A percentile compares a stretch with the other conserved stretches of the same genome.
Conservation (phyloP, 2,113 vertebrate species). For the Marcusenius ussheri region DNA sequence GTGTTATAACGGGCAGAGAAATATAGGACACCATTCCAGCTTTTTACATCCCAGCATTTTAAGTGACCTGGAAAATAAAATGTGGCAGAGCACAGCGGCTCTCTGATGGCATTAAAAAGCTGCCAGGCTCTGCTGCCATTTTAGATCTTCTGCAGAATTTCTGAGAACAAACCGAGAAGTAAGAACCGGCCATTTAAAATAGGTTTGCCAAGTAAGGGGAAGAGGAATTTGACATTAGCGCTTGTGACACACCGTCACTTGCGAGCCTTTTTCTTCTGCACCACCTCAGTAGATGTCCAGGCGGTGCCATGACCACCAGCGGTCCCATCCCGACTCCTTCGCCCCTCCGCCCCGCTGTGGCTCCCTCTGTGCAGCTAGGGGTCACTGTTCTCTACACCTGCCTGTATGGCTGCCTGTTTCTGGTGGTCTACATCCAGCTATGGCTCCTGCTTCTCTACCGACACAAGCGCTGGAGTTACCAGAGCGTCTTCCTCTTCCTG, state of each 20-base stretch:
- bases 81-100: not conserved
- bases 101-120: not conserved
- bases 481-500: conserved; percentile 75
- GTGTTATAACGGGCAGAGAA: not conserved
- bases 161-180: not conserved
- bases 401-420: conserved; percentile 68
- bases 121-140: not conserved
- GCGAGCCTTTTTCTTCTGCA: not conserved
- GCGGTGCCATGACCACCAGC: conserved; percentile 24
- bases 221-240: not conserved
- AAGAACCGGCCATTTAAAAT: not conserved
- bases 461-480: conserved; percentile 78
- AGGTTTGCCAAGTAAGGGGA: not conserved
- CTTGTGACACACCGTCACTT: not conserved
- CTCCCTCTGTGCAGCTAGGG: conserved; percentile 73
- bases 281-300: conserved; percentile 35
- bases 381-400: conserved; percentile 70
- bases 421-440: conserved; percentile 71
- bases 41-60: not conserved
- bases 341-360: conserved; percentile 68
- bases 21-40: not conserved
- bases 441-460: conserved; percentile 70
- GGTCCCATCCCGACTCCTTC: conserved; percentile 37
- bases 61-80: not conserved
- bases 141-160: not conserved